Evolutionary conservation across 2,113 vertebrate genomes (phyloP).

Genomic region (Ceyx melanurus): DNA sequence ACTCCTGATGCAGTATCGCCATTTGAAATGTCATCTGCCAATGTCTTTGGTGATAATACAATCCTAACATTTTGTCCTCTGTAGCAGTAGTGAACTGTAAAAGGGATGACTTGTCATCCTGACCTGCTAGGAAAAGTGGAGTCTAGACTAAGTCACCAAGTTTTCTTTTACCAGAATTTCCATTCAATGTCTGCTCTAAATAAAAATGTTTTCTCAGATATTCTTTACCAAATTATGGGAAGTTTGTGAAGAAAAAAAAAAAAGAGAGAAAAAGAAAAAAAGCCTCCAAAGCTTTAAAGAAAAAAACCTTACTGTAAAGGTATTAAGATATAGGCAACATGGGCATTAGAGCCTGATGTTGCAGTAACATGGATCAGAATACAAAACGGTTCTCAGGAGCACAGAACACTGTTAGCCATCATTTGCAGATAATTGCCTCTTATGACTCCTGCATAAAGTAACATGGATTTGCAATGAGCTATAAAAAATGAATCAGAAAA

Average conservation of each 20-base stretch:
- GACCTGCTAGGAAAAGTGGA: not conserved
- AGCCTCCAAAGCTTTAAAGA: not conserved
- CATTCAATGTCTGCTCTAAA: not conserved
- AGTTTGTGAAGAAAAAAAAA: not conserved
- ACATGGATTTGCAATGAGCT: not conserved
- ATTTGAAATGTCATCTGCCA: not conserved
- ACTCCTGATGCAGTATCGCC: not conserved
- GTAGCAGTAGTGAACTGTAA: not conserved
- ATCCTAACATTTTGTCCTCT: not conserved
- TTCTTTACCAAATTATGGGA: not conserved
- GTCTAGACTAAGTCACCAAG: not conserved
- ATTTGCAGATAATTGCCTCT: not conserved
- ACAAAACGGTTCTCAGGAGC: not conserved
- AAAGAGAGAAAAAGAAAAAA: not conserved
- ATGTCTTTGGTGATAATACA: not conserved
- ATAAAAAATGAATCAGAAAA: not conserved
- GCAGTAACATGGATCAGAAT: not conserved
- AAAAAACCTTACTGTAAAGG: not conserved
- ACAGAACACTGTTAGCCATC: not conserved
- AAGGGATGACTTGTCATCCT: not conserved
- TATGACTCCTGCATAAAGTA: not conserved
- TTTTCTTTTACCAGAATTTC: not conserved
- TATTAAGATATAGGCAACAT: not conserved
- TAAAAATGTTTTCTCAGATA: not conserved
- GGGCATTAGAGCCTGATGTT: fast-evolving